Conservation (phyloP, 1,140 invertebrate species). For the Drosophila insularis region DNA sequence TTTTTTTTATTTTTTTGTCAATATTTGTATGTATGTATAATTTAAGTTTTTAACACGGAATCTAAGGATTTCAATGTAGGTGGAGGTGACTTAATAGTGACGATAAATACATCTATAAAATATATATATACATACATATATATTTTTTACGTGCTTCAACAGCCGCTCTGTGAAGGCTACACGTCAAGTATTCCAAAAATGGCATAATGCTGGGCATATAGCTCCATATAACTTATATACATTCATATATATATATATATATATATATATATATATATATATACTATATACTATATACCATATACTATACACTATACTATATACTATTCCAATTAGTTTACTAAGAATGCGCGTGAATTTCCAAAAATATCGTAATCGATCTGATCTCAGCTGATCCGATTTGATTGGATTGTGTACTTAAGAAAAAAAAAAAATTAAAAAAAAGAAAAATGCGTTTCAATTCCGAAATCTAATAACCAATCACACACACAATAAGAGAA, state of each 20-base stretch:
- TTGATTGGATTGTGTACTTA: conserved; percentile 5
- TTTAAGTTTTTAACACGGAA: conserved; percentile 6
- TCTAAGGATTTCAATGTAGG: not conserved
- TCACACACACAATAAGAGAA: conserved; percentile 23
- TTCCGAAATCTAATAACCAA: conserved; percentile 21
- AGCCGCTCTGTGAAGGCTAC: conserved; percentile 54
- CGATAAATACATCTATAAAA: not conserved
- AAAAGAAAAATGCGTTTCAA: conserved; percentile 27
- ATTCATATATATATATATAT: conserved; percentile 24
- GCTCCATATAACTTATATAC: conserved; percentile 29
- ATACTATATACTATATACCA: conserved; percentile 12
- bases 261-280: conserved; percentile 41
- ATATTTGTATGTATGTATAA: conserved; percentile 3
- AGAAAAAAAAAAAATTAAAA: conserved; percentile 13
- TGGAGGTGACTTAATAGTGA: not conserved
- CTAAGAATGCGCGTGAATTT: conserved; percentile 49
- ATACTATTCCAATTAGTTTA: conserved; percentile 51
- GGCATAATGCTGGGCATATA: conserved; percentile 52
- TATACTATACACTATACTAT: conserved; percentile 3
- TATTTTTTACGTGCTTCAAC: conserved; percentile 39
- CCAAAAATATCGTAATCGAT: conserved; percentile 34
- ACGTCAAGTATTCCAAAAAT: conserved; percentile 64
- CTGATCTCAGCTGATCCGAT: conserved; percentile 32
- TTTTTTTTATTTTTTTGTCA: conserved; percentile 8
- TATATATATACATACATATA: not conserved